These are phyloP conservation scores for Melanostigma gelatinosum DNA, from an alignment of 2,113 vertebrate genomes.

Conservation along the genomic window DNA sequence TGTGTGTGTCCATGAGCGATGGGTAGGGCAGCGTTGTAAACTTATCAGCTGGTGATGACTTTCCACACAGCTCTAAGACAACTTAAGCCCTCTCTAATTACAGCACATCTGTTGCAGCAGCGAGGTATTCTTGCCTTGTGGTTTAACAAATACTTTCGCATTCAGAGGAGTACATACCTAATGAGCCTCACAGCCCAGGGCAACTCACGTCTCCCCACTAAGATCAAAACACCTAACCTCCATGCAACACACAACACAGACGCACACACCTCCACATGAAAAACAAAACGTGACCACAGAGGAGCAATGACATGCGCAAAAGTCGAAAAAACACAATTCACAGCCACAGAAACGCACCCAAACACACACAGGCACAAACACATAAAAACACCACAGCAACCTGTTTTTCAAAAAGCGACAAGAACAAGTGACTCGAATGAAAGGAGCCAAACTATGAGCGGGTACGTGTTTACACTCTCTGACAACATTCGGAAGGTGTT, in stretches of 20 bases:
- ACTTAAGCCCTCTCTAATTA: constrained; percentile 87
- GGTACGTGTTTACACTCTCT: constrained; percentile 76
- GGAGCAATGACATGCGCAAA: constrained; percentile 31
- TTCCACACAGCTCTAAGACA: constrained; percentile 84
- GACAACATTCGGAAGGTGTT: constrained; percentile 80
- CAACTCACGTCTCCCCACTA: constrained; percentile 78
- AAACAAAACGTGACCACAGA: constrained; percentile 39
- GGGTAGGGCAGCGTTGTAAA: constrained; percentile 75
- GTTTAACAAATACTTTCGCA: constrained; percentile 86
- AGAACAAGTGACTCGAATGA: constrained; percentile 80
- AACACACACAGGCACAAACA: constrained; percentile 39
- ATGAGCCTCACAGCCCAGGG: constrained; percentile 82
- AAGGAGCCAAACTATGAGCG: constrained; percentile 74
- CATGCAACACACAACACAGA: constrained; percentile 59
- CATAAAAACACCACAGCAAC: constrained; percentile 71
- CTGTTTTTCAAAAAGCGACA: constrained; percentile 74
- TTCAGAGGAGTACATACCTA: constrained; percentile 82
- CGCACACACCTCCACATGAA: constrained; percentile 47
- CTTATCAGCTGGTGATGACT: constrained; percentile 82
- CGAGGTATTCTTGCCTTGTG: constrained; percentile 84
- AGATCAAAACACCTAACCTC: constrained; percentile 82
- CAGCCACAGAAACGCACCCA: not conserved
- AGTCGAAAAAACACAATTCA: constrained; percentile 48
- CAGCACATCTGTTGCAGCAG: constrained; percentile 86
- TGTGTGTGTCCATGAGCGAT: constrained; percentile 32